phyloP scores from a whole-genome alignment of 2,888 invertebrate species.

The Caenorhabditis sp. region DNA sequence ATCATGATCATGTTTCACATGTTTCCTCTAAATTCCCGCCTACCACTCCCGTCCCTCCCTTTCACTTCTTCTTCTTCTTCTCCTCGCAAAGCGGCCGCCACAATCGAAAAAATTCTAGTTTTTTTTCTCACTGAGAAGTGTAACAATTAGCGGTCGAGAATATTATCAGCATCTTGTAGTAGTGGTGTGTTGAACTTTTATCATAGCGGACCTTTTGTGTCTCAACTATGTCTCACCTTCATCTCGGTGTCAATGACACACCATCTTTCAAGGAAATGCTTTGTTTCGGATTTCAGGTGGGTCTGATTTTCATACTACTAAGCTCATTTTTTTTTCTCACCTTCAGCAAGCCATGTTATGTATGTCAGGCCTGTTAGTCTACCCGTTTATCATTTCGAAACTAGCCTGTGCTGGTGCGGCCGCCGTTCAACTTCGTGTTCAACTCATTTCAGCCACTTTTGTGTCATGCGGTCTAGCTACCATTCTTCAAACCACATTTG shows the following conservation, averaged over 20 bases:
- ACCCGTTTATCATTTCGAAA: constrained; percentile 60
- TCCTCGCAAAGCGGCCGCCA: neutral
- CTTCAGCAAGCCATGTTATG: constrained; percentile 65
- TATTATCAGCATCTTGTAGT: neutral
- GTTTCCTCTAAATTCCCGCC: neutral
- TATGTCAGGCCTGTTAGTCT: constrained; percentile 62
- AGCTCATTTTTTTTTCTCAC: too few species aligned
- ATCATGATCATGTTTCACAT: too few species aligned
- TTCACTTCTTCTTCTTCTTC: neutral
- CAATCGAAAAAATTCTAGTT: neutral
- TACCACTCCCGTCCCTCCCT: neutral
- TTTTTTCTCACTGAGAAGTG: neutral
- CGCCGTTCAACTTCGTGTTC: constrained; percentile 57
- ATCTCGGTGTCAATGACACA: constrained; percentile 36
- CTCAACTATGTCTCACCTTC: constrained; percentile 23
- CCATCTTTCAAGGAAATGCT: constrained; percentile 23
- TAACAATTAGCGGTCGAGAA: constrained; percentile 1
- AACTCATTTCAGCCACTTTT: constrained; percentile 64
- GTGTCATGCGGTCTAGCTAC: constrained; percentile 63
- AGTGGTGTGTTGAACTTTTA: neutral
- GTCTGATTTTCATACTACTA: neutral
- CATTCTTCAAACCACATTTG: constrained; percentile 62
- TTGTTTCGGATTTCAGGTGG: constrained; percentile 35
- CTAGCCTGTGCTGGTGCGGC: constrained; percentile 59
- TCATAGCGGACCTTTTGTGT: neutral